Conservation (phyloP, 2,113 vertebrate genomes). For the Zosterops lateralis region DNA sequence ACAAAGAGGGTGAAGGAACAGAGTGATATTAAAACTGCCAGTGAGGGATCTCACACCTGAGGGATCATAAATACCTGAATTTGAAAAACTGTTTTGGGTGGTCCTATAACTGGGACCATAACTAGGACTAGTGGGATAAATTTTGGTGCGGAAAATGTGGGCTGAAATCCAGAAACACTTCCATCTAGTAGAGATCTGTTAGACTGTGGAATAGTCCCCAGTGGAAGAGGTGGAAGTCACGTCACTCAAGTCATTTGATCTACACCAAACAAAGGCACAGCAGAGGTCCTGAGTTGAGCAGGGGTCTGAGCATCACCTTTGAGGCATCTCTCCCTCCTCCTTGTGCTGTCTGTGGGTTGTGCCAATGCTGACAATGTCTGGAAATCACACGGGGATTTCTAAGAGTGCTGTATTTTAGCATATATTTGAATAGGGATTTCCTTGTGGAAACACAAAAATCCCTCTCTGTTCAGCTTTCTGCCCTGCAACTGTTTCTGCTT, state of each 20-base stretch:
- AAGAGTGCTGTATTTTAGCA: neutral
- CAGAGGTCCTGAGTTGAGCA: neutral
- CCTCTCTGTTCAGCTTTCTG: neutral
- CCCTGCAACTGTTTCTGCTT: neutral
- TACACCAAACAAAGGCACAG: accelerated
- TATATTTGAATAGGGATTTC: slow-evolving; percentile 35
- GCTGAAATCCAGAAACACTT: slow-evolving; percentile 8
- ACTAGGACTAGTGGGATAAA: neutral
- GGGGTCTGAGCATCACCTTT: neutral
- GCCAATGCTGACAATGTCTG: neutral
- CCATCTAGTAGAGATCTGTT: neutral
- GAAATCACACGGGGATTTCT: neutral
- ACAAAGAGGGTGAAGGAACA: neutral
- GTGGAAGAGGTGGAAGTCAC: neutral
- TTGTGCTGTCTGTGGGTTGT: neutral
- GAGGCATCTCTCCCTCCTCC: neutral
- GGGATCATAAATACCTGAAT: neutral
- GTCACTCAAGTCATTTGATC: neutral
- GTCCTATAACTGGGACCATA: neutral
- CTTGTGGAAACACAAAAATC: neutral
- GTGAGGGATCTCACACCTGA: neutral
- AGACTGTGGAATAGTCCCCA: neutral
- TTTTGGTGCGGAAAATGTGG: neutral
- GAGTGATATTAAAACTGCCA: neutral
- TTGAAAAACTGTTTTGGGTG: neutral